A percentile compares a stretch with the other conserved stretches of the same genome.
phyloP scores from a whole-genome alignment of 2,797 vertebrate species.

The Bovichtus diacanthus region DNA sequence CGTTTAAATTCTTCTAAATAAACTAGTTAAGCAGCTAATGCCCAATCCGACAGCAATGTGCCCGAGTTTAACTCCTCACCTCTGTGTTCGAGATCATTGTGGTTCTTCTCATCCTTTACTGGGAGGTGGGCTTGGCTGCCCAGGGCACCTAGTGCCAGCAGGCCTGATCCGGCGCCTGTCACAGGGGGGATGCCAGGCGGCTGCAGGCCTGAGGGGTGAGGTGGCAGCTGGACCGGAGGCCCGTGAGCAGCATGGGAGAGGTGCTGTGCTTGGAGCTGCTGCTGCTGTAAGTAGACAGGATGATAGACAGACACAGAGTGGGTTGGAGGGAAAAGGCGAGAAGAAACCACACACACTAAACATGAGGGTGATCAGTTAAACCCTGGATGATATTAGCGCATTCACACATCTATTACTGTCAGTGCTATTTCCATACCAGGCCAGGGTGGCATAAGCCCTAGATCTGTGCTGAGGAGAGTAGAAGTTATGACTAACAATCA shows the following conservation, averaged over 20 bases:
- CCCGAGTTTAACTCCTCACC: conserved; percentile 78
- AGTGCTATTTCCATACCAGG: conserved; percentile 59
- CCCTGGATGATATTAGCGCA: conserved; percentile 68
- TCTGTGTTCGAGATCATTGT: conserved; percentile 95
- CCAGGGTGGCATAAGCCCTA: conserved; percentile 55
- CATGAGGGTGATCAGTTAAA: conserved; percentile 64
- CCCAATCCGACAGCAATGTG: not conserved
- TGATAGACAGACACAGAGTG: conserved; percentile 79
- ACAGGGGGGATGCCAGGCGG: conserved; percentile 92
- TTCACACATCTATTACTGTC: conserved; percentile 73
- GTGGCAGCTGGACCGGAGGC: conserved; percentile 92
- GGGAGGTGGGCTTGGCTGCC: conserved; percentile 94
- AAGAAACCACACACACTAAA: conserved; percentile 58
- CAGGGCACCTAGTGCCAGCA: conserved; percentile 92
- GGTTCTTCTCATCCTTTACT: conserved; percentile 97
- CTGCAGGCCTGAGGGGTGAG: conserved; percentile 93
- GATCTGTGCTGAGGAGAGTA: conserved; percentile 53
- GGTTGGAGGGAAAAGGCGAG: conserved; percentile 76
- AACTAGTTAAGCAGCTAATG: conserved; percentile 13
- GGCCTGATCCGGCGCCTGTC: conserved; percentile 89
- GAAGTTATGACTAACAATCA: conserved; percentile 49
- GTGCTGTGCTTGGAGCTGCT: conserved; percentile 94
- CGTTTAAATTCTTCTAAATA: conserved; percentile 24
- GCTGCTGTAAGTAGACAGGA: conserved; percentile 81
- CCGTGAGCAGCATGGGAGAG: conserved; percentile 95